A percentile compares a stretch with the other conserved stretches of the same genome.
phyloP scores from a whole-genome alignment of 2,113 vertebrate species.

The Andinoacara biseriatus region DNA sequence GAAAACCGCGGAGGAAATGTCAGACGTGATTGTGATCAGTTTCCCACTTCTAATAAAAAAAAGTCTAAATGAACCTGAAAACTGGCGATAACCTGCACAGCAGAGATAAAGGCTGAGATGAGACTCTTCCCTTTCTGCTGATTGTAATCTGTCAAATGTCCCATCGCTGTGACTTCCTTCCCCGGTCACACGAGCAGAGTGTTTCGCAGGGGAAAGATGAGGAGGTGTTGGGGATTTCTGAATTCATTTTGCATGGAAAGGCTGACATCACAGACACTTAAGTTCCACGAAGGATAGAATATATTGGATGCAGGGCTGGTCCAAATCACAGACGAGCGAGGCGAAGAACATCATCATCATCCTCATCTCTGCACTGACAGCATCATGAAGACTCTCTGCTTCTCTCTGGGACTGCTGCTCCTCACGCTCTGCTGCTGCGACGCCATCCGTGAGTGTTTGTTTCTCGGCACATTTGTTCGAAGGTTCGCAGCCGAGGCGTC shows the following conservation, averaged over 20 bases:
- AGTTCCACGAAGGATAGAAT: neutral
- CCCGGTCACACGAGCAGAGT: neutral
- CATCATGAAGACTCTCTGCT: constrained; percentile 56
- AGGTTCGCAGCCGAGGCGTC: accelerated
- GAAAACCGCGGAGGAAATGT: neutral
- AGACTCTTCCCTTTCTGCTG: neutral
- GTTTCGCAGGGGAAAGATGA: neutral
- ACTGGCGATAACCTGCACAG: neutral
- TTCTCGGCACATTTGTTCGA: accelerated
- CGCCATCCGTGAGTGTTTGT: constrained; percentile 35
- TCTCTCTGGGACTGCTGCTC: constrained; percentile 46
- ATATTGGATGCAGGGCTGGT: neutral
- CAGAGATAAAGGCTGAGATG: neutral
- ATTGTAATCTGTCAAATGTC: neutral
- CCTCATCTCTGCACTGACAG: neutral
- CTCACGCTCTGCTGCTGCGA: constrained; percentile 13
- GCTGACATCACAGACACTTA: neutral
- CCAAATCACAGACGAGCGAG: neutral
- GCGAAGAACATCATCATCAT: neutral
- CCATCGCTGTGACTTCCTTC: neutral
- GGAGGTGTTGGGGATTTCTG: neutral
- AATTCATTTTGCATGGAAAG: neutral
- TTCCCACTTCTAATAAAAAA: neutral
- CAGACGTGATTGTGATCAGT: neutral
- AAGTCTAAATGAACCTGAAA: neutral